A percentile compares a stretch with the other conserved stretches of the same genome.
Evolutionary conservation across 1,140 invertebrate species (phyloP).

Genomic region (Formica exsecta): DNA sequence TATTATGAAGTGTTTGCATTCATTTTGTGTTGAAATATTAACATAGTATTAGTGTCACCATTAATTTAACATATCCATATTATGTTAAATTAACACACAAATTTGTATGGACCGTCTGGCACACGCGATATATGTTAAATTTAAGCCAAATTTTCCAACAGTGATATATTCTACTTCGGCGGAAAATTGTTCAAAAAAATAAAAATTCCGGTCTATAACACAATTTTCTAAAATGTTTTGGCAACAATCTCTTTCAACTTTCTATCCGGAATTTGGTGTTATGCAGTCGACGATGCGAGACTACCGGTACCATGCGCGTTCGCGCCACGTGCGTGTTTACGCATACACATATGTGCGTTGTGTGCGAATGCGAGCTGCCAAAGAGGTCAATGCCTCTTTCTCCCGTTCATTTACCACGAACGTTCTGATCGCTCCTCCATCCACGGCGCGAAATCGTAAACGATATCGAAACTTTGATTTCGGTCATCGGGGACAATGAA

Average conservation of each 20-base stretch:
- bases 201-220: not conserved
- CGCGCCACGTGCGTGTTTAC: slow-evolving; percentile 14
- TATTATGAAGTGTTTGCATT: no score
- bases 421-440: slow-evolving; percentile 13
- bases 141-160: no score
- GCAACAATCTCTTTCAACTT: slow-evolving; percentile 5
- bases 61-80: no score
- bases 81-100: no score
- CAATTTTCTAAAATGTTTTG: not conserved
- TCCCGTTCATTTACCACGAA: slow-evolving; percentile 73
- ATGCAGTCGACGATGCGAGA: not conserved
- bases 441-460: slow-evolving; percentile 50
- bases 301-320: not conserved
- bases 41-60: no score
- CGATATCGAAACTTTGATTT: slow-evolving; percentile 60
- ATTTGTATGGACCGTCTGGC: no score
- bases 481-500: slow-evolving; percentile 55
- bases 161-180: no score
- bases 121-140: no score
- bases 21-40: no score
- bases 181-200: not conserved
- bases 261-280: slow-evolving; percentile 41
- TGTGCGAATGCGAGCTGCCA: slow-evolving; percentile 68
- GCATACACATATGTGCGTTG: not conserved
- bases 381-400: slow-evolving; percentile 81